phyloP scores from a whole-genome alignment of 2,797 vertebrate genomes.

The Phaenicophaeus curvirostris region DNA sequence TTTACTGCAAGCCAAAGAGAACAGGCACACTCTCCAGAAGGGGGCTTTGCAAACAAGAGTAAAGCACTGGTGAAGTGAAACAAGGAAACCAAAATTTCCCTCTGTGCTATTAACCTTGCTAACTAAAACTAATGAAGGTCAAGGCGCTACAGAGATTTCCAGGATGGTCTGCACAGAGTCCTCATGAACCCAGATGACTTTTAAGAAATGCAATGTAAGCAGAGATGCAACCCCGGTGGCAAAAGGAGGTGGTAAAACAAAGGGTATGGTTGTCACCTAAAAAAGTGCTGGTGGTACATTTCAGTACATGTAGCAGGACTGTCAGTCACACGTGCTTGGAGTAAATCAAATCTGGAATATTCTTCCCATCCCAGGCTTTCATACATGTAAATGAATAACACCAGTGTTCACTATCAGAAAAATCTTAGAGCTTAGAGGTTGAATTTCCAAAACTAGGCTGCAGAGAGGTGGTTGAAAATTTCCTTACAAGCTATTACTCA shows the following conservation, averaged over 20 bases:
- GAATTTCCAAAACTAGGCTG: background rate
- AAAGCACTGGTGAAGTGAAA: background rate
- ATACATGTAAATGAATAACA: background rate
- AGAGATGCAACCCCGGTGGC: background rate
- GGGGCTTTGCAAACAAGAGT: background rate
- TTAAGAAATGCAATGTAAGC: background rate
- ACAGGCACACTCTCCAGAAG: background rate
- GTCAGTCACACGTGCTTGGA: background rate
- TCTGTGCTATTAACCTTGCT: background rate
- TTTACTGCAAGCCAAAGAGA: background rate
- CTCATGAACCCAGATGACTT: background rate
- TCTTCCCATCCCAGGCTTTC: background rate
- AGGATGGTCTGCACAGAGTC: background rate
- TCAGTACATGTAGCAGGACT: background rate
- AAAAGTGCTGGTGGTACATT: background rate
- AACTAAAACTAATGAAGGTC: background rate
- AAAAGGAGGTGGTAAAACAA: background rate
- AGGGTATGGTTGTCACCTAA: background rate
- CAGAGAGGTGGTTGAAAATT: background rate
- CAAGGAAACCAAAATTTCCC: background rate
- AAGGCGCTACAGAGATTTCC: background rate
- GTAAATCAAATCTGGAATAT: background rate
- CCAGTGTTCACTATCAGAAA: background rate
- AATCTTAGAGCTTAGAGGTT: background rate
- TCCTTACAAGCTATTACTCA: background rate